These are phyloP conservation scores for Nannospalax galili DNA, from an alignment of 2,113 vertebrate genomes.

Conservation along the genomic window DNA sequence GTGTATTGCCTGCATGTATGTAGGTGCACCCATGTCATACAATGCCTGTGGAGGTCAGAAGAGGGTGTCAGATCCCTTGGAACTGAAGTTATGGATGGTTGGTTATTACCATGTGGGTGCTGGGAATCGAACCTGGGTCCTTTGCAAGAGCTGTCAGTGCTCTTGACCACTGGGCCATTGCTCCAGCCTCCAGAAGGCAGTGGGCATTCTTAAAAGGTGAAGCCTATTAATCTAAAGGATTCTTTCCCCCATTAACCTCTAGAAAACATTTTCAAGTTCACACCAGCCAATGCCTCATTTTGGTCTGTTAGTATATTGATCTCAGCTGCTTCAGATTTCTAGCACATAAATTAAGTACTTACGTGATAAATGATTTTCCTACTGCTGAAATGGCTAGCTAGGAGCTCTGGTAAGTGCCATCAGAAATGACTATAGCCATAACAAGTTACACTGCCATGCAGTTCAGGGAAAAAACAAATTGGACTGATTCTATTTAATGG, in stretches of 20 bases:
- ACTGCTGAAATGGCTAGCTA: neutral
- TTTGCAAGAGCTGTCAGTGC: too few relatives aligned
- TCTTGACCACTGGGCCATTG: too few relatives aligned
- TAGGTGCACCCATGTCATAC: too few relatives aligned
- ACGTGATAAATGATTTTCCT: slow-evolving; percentile 8
- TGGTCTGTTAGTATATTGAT: neutral
- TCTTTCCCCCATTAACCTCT: neutral
- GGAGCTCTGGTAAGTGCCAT: neutral
- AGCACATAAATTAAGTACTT: neutral
- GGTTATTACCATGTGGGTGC: too few relatives aligned
- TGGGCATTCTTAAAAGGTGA: slow-evolving; percentile 7
- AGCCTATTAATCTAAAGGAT: neutral
- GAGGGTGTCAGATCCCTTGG: too few relatives aligned
- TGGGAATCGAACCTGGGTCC: too few relatives aligned
- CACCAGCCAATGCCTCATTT: neutral
- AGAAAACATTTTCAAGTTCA: slow-evolving; percentile 13
- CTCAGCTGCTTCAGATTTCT: slow-evolving; percentile 21
- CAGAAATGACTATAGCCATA: neutral
- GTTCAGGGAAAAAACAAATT: slow-evolving; percentile 19
- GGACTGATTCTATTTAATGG: neutral
- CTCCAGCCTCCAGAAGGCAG: neutral
- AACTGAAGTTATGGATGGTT: too few relatives aligned
- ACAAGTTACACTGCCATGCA: neutral
- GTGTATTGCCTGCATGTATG: too few relatives aligned
- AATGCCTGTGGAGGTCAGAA: too few relatives aligned